Evolutionary conservation across 2,888 invertebrate genomes (phyloP).

Genomic region (Amphiduros pacificus): DNA sequence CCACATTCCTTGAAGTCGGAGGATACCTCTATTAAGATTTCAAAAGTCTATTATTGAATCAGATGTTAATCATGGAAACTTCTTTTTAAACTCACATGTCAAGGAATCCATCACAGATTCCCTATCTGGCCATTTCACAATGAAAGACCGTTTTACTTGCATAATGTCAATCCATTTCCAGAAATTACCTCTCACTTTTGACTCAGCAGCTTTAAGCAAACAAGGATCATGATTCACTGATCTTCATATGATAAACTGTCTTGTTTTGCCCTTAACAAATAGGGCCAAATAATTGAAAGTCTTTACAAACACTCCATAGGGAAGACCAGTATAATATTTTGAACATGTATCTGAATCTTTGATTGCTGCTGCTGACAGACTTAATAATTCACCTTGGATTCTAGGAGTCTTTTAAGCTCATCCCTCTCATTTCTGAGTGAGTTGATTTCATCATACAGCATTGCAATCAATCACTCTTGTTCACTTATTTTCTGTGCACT

Average conservation of each 20-base stretch:
- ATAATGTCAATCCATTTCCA: slow-evolving; percentile 1
- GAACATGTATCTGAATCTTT: background rate
- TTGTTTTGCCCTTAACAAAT: background rate
- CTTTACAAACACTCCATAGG: background rate
- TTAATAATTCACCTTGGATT: background rate
- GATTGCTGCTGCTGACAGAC: background rate
- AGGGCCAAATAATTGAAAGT: background rate
- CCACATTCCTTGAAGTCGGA: background rate
- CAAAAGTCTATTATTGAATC: slow-evolving; percentile 13
- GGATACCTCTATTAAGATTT: slow-evolving; percentile 1
- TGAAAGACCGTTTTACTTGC: background rate
- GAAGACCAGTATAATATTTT: background rate
- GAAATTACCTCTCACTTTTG: background rate
- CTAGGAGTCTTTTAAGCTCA: no score
- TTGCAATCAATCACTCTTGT: no score
- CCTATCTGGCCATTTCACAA: slow-evolving; percentile 3
- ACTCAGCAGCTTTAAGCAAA: background rate
- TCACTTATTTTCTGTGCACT: no score
- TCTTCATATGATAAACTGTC: background rate
- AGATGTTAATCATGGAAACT: slow-evolving; percentile 2
- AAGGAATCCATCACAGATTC: background rate
- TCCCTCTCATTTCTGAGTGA: no score
- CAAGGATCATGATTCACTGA: background rate
- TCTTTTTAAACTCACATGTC: background rate
- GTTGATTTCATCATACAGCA: no score